Conservation (phyloP, 2,888 invertebrate species). For the Arctia plantaginis region DNA sequence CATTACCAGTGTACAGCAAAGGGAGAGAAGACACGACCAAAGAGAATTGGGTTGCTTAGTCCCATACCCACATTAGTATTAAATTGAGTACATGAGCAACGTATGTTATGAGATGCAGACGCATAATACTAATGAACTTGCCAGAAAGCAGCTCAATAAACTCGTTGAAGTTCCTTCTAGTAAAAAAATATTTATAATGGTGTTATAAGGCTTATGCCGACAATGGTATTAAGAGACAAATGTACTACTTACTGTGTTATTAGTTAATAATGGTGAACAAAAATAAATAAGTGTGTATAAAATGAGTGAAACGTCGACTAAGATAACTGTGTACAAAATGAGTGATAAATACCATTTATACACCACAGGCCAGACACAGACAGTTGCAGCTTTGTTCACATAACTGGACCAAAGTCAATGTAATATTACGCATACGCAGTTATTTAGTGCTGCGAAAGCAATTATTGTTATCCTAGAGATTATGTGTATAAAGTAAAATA, state of each 20-base stretch:
- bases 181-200: not conserved
- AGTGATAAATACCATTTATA: not conserved
- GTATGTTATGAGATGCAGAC: not conserved
- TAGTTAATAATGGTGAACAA: not conserved
- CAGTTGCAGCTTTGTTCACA: not conserved
- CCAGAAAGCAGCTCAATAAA: not conserved
- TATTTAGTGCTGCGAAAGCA: not conserved
- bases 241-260: not conserved
- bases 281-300: not conserved
- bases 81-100: not conserved
- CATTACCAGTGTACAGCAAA: not conserved
- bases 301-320: not conserved
- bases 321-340: not conserved
- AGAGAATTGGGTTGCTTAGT: not conserved
- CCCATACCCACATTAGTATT: not conserved
- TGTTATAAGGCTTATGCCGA: not conserved
- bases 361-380: not conserved
- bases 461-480: not conserved
- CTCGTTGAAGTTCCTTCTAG: slow-evolving; percentile 1
- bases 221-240: not conserved
- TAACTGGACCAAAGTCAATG: not conserved
- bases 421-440: not conserved
- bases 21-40: not conserved
- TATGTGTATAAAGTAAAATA: not conserved
- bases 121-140: not conserved